Conservation (phyloP, 2,797 vertebrate species). For the Pseudomugil tenellus region DNA sequence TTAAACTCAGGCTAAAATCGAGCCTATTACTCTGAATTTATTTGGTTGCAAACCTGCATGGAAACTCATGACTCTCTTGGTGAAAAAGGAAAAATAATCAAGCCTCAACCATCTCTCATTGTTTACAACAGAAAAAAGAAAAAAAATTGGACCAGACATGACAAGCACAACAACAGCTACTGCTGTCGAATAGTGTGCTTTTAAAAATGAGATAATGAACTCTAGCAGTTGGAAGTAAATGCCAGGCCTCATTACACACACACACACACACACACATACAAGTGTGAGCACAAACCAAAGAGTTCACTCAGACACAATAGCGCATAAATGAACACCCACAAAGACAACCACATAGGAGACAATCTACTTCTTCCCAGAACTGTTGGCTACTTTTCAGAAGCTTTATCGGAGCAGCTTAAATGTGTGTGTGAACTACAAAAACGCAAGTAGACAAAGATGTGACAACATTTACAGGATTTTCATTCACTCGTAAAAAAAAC, state of each 20-base stretch:
- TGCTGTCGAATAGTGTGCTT: conserved; percentile 17
- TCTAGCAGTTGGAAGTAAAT: conserved; percentile 26
- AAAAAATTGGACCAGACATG: neutral
- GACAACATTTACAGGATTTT: conserved; percentile 7
- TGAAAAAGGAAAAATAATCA: neutral
- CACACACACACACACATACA: conserved; percentile 18
- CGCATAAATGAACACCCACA: conserved; percentile 15
- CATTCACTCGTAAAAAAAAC: neutral
- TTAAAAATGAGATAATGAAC: conserved; percentile 37
- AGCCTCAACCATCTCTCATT: conserved; percentile 6
- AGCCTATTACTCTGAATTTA: conserved; percentile 4
- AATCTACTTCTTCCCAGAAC: conserved; percentile 63
- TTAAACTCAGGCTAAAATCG: conserved; percentile 8
- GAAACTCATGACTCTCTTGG: neutral
- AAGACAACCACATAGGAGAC: conserved; percentile 24
- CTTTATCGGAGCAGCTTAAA: conserved; percentile 41
- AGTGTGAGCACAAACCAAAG: conserved; percentile 21
- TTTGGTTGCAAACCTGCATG: conserved; percentile 16
- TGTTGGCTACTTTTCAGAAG: conserved; percentile 48
- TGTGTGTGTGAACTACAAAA: conserved; percentile 12
- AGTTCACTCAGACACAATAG: conserved; percentile 19
- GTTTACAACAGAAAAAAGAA: conserved; percentile 2
- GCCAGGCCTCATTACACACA: conserved; percentile 44
- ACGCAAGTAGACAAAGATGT: conserved; percentile 16
- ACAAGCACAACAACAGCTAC: conserved; percentile 12